These are phyloP conservation scores for Rhinogobius similis DNA, from an alignment of 2,113 vertebrate species.

Conservation along the genomic window DNA sequence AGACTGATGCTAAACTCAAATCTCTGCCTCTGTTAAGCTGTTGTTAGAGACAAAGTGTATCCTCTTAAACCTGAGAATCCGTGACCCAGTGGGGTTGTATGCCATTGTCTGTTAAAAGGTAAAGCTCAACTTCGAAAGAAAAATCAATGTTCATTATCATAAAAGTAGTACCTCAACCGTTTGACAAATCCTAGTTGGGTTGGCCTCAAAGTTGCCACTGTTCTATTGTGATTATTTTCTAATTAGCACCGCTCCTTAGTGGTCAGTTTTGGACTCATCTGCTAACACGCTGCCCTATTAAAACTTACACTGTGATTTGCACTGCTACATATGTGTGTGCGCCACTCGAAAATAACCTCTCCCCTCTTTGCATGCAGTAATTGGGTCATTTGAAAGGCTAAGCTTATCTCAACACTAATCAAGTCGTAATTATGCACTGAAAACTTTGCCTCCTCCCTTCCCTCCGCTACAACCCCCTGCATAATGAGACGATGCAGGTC, in stretches of 20 bases:
- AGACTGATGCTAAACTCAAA: constrained; percentile 3
- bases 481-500: constrained; percentile 65
- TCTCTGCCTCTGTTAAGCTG: neutral
- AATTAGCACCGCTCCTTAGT: constrained; percentile 27
- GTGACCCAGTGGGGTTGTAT: constrained; percentile 8
- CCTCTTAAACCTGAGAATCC: constrained; percentile 25
- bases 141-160: constrained; percentile 43
- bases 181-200: constrained; percentile 32
- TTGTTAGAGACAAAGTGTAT: neutral
- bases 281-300: constrained; percentile 39
- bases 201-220: constrained; percentile 17
- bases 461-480: constrained; percentile 14
- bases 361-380: constrained; percentile 67
- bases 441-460: constrained; percentile 57
- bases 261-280: constrained; percentile 40
- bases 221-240: constrained; percentile 36
- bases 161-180: constrained; percentile 18
- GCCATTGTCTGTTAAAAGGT: constrained; percentile 19
- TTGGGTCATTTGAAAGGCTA: constrained; percentile 75
- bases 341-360: constrained; percentile 60
- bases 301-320: constrained; percentile 27
- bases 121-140: constrained; percentile 36
- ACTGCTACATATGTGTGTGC: neutral
- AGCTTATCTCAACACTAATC: constrained; percentile 75
- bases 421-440: constrained; percentile 69